Percentiles rank a stretch among this genome's conserved stretches.
These are phyloP conservation scores for Micronycteris hirsuta DNA, from an alignment of 2,113 vertebrate genomes.

Conservation along the genomic window DNA sequence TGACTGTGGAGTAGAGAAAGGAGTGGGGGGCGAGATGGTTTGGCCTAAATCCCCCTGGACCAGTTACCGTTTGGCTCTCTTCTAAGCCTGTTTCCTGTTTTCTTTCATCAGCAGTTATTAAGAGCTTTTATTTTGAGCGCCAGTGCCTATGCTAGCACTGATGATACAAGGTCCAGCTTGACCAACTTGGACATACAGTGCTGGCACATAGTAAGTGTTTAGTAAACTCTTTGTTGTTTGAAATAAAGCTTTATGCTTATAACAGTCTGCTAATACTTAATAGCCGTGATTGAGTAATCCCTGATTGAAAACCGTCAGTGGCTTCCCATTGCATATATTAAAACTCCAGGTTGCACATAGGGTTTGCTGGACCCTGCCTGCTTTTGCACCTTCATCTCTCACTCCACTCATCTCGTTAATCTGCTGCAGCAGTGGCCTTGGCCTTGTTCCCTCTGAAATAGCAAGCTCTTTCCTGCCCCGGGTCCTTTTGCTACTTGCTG, in stretches of 20 bases:
- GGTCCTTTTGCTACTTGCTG: background rate
- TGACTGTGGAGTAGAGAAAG: background rate
- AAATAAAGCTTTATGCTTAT: background rate
- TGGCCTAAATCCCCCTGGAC: background rate
- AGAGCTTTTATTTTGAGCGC: background rate
- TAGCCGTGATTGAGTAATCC: background rate
- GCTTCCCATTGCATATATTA: background rate
- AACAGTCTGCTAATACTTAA: background rate
- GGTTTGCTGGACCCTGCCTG: background rate
- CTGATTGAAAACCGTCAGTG: background rate
- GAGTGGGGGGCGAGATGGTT: background rate
- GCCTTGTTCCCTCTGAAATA: background rate
- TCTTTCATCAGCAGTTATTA: background rate
- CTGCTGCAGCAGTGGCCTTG: background rate
- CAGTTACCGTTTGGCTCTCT: background rate
- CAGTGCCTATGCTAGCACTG: background rate
- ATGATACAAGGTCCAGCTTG: background rate
- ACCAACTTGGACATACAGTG: background rate
- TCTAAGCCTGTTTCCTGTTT: background rate
- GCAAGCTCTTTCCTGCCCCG: background rate
- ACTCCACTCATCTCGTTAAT: background rate
- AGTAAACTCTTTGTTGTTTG: background rate
- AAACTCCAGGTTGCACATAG: background rate
- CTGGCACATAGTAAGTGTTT: background rate
- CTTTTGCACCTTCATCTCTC: background rate